Base-by-base conservation (phyloP, 2,797 vertebrate species). In the Ptychobarbus kaznakovi region DNA sequence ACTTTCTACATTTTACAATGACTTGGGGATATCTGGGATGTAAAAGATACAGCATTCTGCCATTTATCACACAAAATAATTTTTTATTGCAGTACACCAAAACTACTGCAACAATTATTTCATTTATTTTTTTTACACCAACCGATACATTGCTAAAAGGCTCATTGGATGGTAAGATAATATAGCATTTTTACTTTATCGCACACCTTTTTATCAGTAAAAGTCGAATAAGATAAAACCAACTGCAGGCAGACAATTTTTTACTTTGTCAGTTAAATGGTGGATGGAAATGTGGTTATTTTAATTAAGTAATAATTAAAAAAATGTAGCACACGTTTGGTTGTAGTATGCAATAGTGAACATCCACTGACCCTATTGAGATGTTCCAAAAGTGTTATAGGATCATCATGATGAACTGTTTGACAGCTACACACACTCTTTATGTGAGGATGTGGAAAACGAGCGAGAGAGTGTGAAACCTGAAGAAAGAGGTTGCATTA, bases 321-420 rank as follows among this genome's bases (percentile, higher is more conserved):
- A 38, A 69, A 22, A 22, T 22, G 8, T 20, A 9, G 8, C 20
- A 61, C 22, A 61, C 3, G 12, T 63, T 63, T 28, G 12, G 12
- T 28, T 2, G 12, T 63, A 63, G 25, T 63, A 15, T 28, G 25
- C 61, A 13, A 3, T 28, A 63, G 12, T 63, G 12, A 63, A 13
- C 13, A 63, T 69, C 35, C 35, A 69, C 66, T 22, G 20, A 69
- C 20, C 38, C 1, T 69, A 15, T 8, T 15, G 40, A 72, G 69
- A 81, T 56, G 46, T 25, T 73, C 69, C 81, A 25, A 49, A 58
- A 87, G 25, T 76, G 49, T 76, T 56, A 56, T 13, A 76, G 49
- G 49, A n/a, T 38, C 18, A 56, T 38, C 6, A 76, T 13, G 49
- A 75, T 22, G 5, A 75, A 75, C 18, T 12, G 10, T 53, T 7